These are phyloP conservation scores for Temnothorax rugatulus DNA, from an alignment of 2,888 invertebrate genomes.

Conservation along the genomic window DNA sequence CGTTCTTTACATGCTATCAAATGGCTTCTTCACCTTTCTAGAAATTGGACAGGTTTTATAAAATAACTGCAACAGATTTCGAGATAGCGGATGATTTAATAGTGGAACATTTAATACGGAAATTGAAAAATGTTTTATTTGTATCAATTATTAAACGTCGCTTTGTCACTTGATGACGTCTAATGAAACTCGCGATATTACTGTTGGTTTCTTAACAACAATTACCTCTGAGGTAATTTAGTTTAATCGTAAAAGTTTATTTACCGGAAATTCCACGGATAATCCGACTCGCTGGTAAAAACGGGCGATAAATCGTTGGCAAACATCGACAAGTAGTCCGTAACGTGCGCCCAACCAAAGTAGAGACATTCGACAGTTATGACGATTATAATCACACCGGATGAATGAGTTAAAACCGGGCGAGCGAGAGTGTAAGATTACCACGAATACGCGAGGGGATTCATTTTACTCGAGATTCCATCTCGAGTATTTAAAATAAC, in stretches of 20 bases:
- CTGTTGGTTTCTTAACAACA: background rate
- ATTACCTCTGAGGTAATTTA: background rate
- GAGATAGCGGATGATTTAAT: background rate
- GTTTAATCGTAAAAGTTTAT: slow-evolving; percentile 34
- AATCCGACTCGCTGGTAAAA: background rate
- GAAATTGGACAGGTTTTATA: background rate
- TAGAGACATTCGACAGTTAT: slow-evolving; percentile 56
- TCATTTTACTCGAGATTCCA: slow-evolving; percentile 42
- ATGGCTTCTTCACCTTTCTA: background rate
- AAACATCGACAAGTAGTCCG: slow-evolving; percentile 66
- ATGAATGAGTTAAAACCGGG: slow-evolving; percentile 63
- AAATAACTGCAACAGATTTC: background rate
- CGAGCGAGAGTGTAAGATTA: slow-evolving; percentile 56
- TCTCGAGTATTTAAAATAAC: slow-evolving; percentile 36
- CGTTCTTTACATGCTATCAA: background rate
- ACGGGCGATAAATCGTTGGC: slow-evolving; percentile 29
- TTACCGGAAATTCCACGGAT: slow-evolving; percentile 17
- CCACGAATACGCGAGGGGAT: slow-evolving; percentile 22
- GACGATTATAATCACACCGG: slow-evolving; percentile 68
- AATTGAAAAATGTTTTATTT: background rate
- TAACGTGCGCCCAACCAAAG: slow-evolving; percentile 62
- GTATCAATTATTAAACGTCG: background rate
- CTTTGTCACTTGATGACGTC: background rate
- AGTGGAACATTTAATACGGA: background rate
- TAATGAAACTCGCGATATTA: background rate